Evolutionary conservation across 2,113 vertebrate species (phyloP), one percentile per base, ranked within the genome.

Genomic region (Limanda limanda): DNA sequence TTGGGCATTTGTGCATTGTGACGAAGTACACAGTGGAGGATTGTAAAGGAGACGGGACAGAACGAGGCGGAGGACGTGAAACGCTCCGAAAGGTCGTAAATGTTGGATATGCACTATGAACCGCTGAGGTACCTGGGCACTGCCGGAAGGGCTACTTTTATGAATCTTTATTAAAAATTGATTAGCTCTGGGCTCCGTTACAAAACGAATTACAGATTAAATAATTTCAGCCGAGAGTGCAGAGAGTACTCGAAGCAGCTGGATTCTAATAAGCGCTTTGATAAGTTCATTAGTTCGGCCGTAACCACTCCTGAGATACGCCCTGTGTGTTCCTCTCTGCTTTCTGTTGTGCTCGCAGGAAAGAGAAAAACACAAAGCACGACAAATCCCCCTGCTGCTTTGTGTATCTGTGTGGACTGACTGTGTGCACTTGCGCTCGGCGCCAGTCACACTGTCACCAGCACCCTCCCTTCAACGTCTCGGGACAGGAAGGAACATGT

Each of bases 401-500:
- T 52, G 35, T 76, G 73, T 76, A 61, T 84, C 67, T 66, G 37
- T 81, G 74, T 55, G 62, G 76, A 71, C 78, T 59, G 63, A 60
- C 70, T 68, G 45, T 24, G 56, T 58, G 17, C 56, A n/a, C 66
- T 21, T 65, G 66, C 31, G 51, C 48, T 45, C 18, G 89, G 90
- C 92, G 89, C 89, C 91, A 93, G 90, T 88, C 85, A 10, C 76
- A 24, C 82, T 88, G 89, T 90, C 92, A 83, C 84, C 85, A 81
- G 68, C 73, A 68, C 76, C 85, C 86, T 83, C 85, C 87, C 78
- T 73, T 60, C 68, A 71, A 31, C 18, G 79, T 76, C 67, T 79
- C 47, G 23, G 85, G 83, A 91, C 93, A 91, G 89, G 93, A 91
- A 88, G 89, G 82, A 84, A 91, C 93, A 89, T 89, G 91, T 85